Evolutionary conservation across 2,888 invertebrate genomes (phyloP).

Genomic region (Drosophila anomelani): DNA sequence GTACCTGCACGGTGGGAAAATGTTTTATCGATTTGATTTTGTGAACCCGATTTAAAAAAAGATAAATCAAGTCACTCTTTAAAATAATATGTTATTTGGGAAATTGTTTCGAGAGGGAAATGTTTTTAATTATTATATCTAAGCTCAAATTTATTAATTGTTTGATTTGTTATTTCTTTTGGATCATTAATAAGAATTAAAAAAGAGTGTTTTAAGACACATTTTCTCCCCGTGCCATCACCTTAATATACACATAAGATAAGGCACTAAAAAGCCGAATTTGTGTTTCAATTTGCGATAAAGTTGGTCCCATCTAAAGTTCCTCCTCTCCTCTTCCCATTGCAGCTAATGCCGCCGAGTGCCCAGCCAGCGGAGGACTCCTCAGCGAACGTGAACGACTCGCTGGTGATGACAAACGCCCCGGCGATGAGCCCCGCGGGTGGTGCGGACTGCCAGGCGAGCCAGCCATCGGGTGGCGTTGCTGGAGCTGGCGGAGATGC

Average conservation of each 20-base stretch:
- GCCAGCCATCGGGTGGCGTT: conserved; percentile 85
- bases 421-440: conserved; percentile 78
- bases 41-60: neutral
- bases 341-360: conserved; percentile 77
- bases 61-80: neutral
- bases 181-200: neutral
- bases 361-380: conserved; percentile 75
- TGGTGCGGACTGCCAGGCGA: conserved; percentile 85
- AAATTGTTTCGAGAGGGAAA: too few species aligned
- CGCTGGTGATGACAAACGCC: conserved; percentile 76
- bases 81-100: too few species aligned
- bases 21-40: neutral
- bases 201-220: neutral
- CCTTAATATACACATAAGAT: conserved; percentile 37
- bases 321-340: conserved; percentile 14
- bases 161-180: too few species aligned
- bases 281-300: conserved; percentile 38
- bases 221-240: neutral
- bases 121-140: neutral
- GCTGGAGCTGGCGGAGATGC: conserved; percentile 85
- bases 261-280: conserved; percentile 19
- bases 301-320: conserved; percentile 4
- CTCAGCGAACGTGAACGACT: conserved; percentile 64
- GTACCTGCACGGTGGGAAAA: conserved; percentile 8
- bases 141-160: neutral